Base-by-base conservation (phyloP, 2,113 vertebrate species). In the Tragelaphus buxtoni region DNA sequence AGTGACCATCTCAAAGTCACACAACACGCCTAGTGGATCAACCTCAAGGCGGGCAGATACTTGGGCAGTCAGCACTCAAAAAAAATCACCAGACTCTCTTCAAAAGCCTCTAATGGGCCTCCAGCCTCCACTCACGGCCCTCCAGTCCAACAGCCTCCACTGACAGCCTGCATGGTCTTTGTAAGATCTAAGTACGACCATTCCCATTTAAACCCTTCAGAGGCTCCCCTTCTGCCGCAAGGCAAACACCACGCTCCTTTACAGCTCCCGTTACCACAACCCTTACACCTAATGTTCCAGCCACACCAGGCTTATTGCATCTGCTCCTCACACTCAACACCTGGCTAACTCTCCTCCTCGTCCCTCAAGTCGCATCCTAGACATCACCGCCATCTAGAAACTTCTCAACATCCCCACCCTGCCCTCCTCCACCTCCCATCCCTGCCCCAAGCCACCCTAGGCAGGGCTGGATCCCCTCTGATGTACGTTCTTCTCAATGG, bases 221-320 rank as follows among this genome's bases (percentile, higher is more conserved):
- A 7, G 30, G 61, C n/a, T 45, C 28, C 39, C 60, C n/a, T 55
- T 10, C 24, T 28, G 18, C 65, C 2, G 1, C 56, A 24, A 51
- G 9, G 82, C 47, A 30, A 88, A 51, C 84, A 6, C 30, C 30
- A 74, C 2, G 6, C 1, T 9, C 18, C 35, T 55, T 56, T 45
- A 13, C 60, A 26, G 35, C 26, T 30, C 7, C 65, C n/a, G 0
- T 81, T 12, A 10, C 0, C 2, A 13, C 42, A 8, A 12, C 4
- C 20, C 10, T 28, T 76, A 39, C 39, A 7, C 45, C 12, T 1
- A 14, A 28, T 0, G 6, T 1, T 47, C 55, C 0, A 0, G 49
- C 42, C 80, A 58, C 16, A 10, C 9, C 14, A 14, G 42, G 35
- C 30, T 49, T 58, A 56, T 42, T 35, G 17, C 9, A 12, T 47